Evolutionary conservation across 1,140 invertebrate species (phyloP), one percentile per base, ranked within the genome.

Genomic region (Drosophila pectinifera): DNA sequence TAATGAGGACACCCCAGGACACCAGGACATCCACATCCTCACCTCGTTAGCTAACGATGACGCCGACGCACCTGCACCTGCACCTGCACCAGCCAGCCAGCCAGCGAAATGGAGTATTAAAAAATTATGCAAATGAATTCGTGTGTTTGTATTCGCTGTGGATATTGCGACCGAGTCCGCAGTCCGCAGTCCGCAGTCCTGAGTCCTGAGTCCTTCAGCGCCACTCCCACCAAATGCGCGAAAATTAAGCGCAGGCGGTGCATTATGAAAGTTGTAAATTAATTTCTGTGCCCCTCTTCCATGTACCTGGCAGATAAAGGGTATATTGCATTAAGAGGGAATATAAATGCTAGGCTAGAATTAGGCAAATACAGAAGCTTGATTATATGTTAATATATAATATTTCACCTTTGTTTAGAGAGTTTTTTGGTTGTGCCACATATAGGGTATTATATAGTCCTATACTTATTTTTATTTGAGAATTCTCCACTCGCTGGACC

Each of bases 51-150:
- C 67, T 51, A 78, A 74, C 70, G 72, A 72, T 49, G 69, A 61
- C 65, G 78, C 54, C 65, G 78, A 82, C 78, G 81, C 81, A 80
- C 73, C 80, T 83, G 67, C 80, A 68, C 13, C 58, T 49, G 20
- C 58, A 80, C 73, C 80, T 83, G 67, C 80, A 68, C 13, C 58
- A 31, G 20, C 58, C n/a, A n/a, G n/a, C n/a, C n/a, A 51, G n/a
- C 58, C 58, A 34, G 64, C 74, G 83, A 88, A 88, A 88, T 88
- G 83, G 85, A 84, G 83, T 89, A 88, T 88, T 88, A 88, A 88
- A 72, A 88, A 88, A 88, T 88, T 88, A 88, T 88, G 84, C 83
- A 88, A 89, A 88, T 89, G 83, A 88, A 88, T 88, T 88, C 83
- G 83, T 70, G 68, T 59, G 73, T 76, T 84, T 73, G 80, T 48